Base-by-base conservation (phyloP, 2,888 invertebrate genomes). In the Diadromus collaris region DNA sequence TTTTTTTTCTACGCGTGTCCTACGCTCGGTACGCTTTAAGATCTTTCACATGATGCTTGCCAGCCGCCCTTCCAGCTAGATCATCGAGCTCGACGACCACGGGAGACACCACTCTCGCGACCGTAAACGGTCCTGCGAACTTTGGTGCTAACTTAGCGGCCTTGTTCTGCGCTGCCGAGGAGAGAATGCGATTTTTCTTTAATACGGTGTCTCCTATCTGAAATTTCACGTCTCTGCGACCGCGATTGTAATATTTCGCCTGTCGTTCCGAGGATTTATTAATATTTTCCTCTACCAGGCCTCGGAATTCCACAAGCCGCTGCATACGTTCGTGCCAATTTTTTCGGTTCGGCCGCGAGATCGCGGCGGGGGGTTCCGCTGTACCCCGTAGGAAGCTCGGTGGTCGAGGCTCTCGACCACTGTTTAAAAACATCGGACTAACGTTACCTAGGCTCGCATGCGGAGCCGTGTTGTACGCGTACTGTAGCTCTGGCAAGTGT, bases 111-210 rank as follows among this genome's bases (percentile, higher is more conserved):
- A 60, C 60, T 16, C 27, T 34, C 9, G 7, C 19, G 3, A 34
- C 60, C 2, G 60, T 60, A 19, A 34, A 60, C 19, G 60, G 34
- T 1, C 34, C 60, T 1, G 60, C 60, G 38, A 19, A 60, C 34
- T 60, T 60, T 16, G 60, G 60, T 2, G 71, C 71, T 6, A 72
- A 46, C 13, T 72, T 63, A 2, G 71, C 71, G 1, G 63, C 69
- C 5, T 63, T 44, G 6, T 72, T 10, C 7, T 71, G 71, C 13
- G 63, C 27, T 0, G 71, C 19, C 0, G 71, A 72, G 0, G 71
- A 72, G 19, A 72, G 13, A 10, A 72, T 72, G 5, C 71, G 63
- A 7, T 63, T 38, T 19, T 63, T 27, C 10, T 54, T 34, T 2
- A 72, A n/a, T 0, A 72, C 72, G 1, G 21, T 1, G 5, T 72